Percentiles rank a stretch among this genome's conserved stretches.
phyloP scores from a whole-genome alignment of 2,797 vertebrate species.

The Oceanodroma leucorhoa region DNA sequence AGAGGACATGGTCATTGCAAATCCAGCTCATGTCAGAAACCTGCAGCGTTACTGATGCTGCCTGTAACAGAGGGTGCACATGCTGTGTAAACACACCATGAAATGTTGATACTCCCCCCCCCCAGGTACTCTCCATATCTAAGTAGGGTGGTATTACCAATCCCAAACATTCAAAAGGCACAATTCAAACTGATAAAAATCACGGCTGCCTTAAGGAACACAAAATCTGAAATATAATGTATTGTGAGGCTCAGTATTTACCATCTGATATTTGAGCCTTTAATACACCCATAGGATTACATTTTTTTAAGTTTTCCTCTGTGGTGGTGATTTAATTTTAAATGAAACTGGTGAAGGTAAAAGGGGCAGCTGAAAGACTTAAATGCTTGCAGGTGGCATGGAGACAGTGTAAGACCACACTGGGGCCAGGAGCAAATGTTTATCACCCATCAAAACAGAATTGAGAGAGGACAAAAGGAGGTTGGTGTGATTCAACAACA shows the following conservation, averaged over 20 bases:
- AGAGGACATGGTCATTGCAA: neutral
- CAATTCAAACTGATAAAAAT: neutral
- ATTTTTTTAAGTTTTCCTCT: neutral
- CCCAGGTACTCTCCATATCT: neutral
- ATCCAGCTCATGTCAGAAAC: neutral
- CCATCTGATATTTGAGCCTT: neutral
- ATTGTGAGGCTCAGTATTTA: neutral
- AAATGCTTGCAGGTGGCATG: neutral
- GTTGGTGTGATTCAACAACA: neutral
- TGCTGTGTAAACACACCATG: accelerated
- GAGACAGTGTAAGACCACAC: neutral
- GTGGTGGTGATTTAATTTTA: neutral
- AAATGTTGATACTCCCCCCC: neutral
- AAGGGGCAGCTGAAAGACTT: neutral
- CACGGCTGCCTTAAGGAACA: neutral
- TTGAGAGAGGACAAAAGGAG: neutral
- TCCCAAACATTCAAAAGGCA: neutral
- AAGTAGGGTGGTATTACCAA: no score
- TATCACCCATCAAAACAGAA: neutral
- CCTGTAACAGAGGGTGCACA: neutral
- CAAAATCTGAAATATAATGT: neutral
- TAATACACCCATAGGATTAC: neutral
- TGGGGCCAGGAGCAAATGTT: neutral
- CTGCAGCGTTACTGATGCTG: neutral
- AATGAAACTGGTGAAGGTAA: neutral